These are phyloP conservation scores for Hesperia comma DNA, from an alignment of 2,888 invertebrate species.

Conservation along the genomic window DNA sequence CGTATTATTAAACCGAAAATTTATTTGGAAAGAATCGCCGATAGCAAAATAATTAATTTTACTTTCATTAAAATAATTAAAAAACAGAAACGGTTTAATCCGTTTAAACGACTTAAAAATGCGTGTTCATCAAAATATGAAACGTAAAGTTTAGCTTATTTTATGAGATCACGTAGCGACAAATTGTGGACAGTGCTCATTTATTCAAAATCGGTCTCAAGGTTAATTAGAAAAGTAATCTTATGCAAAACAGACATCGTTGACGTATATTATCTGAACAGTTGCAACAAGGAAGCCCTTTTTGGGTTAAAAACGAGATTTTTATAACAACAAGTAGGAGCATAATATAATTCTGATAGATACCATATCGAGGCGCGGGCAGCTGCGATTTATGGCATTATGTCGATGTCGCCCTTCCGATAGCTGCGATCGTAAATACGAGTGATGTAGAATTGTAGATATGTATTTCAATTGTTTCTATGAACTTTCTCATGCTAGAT, in stretches of 20 bases:
- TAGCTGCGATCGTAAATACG: slow-evolving; percentile 27
- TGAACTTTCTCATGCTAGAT: slow-evolving; percentile 1
- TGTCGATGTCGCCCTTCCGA: slow-evolving; percentile 33
- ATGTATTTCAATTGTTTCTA: slow-evolving; percentile 3
- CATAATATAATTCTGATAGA: slow-evolving; percentile 29
- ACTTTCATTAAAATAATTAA: too few relatives aligned
- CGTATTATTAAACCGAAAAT: not conserved
- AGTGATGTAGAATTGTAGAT: slow-evolving; percentile 11
- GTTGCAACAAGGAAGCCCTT: slow-evolving; percentile 17
- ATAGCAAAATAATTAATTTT: too few relatives aligned
- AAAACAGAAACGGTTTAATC: too few relatives aligned
- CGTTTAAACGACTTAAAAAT: too few relatives aligned
- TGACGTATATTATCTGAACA: not conserved
- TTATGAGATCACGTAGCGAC: too few relatives aligned
- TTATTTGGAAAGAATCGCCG: too few relatives aligned
- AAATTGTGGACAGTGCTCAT: too few relatives aligned
- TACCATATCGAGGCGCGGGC: slow-evolving; percentile 19
- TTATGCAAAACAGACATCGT: not conserved
- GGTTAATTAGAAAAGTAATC: not conserved
- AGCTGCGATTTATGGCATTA: slow-evolving; percentile 23
- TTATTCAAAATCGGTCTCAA: too few relatives aligned
- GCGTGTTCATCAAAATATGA: too few relatives aligned
- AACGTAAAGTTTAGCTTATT: too few relatives aligned
- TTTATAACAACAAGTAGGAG: slow-evolving; percentile 7
- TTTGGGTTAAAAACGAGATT: slow-evolving; percentile 18